Percentiles rank a stretch among this genome's conserved stretches.
phyloP scores from a whole-genome alignment of 1,140 invertebrate species.

The silkworm (Bombyx mori) region DNA sequence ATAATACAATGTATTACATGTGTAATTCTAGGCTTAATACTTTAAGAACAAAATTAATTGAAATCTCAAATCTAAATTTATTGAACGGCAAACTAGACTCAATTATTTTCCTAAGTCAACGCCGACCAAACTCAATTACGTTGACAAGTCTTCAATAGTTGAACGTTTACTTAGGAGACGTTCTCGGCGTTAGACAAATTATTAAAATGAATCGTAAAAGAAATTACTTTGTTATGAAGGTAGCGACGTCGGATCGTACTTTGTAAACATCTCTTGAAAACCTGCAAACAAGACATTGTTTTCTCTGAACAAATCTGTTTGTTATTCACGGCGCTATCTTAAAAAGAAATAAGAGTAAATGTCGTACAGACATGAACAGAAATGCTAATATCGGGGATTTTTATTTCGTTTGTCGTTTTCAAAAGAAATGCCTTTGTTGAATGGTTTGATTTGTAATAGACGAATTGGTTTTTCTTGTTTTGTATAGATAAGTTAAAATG shows the following conservation, averaged over 20 bases:
- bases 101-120: conserved; percentile 1
- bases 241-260: conserved; percentile 1
- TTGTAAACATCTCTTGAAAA: conserved; percentile 4
- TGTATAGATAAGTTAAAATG: no score
- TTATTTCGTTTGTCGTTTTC: no score
- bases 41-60: no score
- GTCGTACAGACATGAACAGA: neutral
- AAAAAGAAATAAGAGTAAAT: conserved; percentile 3
- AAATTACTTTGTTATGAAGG: neutral
- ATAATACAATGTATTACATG: no score
- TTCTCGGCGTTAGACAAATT: conserved; percentile 1
- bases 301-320: conserved; percentile 7
- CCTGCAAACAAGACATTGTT: conserved; percentile 8
- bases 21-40: no score
- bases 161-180: conserved; percentile 1
- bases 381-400: neutral
- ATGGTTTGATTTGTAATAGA: no score
- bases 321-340: conserved; percentile 4
- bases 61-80: no score
- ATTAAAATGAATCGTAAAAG: conserved; percentile 1
- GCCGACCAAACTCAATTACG: conserved; percentile 7
- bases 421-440: no score
- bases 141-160: conserved; percentile 1
- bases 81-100: neutral
- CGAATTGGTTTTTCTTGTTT: no score